Percentiles rank a stretch among this genome's conserved stretches.
Evolutionary conservation across 2,113 vertebrate species (phyloP).

Genomic region (Macaca mulatta): DNA sequence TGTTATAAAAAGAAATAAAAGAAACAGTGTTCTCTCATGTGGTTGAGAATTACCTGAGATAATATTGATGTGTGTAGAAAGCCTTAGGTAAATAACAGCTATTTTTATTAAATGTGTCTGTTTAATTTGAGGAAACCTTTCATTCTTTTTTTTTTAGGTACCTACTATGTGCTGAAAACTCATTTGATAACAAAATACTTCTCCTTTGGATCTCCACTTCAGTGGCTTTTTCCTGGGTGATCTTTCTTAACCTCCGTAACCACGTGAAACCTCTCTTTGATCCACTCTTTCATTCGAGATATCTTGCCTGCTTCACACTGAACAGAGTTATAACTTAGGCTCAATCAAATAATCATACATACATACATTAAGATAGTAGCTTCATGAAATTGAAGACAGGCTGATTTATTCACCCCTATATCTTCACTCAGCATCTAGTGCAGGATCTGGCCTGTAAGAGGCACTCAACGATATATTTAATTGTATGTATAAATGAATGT

Average conservation of each 20-base stretch:
- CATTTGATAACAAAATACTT: neutral
- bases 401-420: neutral
- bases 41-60: neutral
- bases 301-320: neutral
- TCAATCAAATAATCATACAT: neutral
- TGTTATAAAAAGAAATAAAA: slow-evolving; percentile 21
- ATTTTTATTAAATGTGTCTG: neutral
- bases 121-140: neutral
- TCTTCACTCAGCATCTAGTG: neutral
- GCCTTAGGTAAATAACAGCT: neutral
- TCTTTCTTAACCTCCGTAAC: neutral
- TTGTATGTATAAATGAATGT: neutral
- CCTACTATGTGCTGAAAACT: neutral
- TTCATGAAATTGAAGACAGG: neutral
- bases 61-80: neutral
- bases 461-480: neutral
- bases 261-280: neutral
- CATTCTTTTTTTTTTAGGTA: neutral
- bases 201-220: neutral
- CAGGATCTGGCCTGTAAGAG: neutral
- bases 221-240: neutral
- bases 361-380: neutral
- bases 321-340: neutral
- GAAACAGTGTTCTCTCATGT: neutral
- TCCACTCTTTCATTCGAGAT: neutral